Base-by-base conservation (phyloP, 2,797 vertebrate genomes). In the Xiphorhynchus erythropygius region DNA sequence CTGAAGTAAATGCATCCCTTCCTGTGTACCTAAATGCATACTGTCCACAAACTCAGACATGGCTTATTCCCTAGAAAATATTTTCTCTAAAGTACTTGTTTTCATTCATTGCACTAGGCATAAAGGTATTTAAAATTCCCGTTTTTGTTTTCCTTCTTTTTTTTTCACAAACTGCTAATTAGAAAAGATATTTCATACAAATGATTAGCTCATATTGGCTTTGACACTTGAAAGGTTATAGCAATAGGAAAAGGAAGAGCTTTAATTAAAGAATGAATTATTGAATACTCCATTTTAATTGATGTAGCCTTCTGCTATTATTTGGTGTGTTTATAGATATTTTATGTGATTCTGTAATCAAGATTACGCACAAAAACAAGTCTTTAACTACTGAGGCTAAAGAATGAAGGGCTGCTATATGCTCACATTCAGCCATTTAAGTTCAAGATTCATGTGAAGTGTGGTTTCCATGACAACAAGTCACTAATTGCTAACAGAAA, bases 181-280 rank as follows among this genome's bases (percentile, higher is more conserved):
- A 97, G 84, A 96, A 96, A 97, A 97, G 57, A 95, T 97, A 95
- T 95, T 94, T 96, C 92, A 95, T 81, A 89, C 78, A 96, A 97
- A 97, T 97, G 27, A 97, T 97, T 95, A 97, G 87, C 89, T 97
- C 71, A 92, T 88, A 90, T 95, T 95, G 98, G 89, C 95, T 97
- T 98, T 98, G 98, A 97, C 89, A 97, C 97, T 98, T 97, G 89
- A 98, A 98, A 98, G 95, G 94, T 97, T 98, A 97, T 91, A 96
- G 96, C 93, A 96, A 95, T 68, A 94, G 84, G 84, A 96, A 96
- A 96, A 96, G 68, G 86, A 94, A 95, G 89, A 83, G 64, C 76
- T 95, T 98, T 98, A 98, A 98, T 98, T 98, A 98, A 98, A 96
- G 80, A 97, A 98, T 97, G 87, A 98, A 98, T 98, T 97, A 98